A percentile compares a stretch with the other conserved stretches of the same genome.
These are phyloP conservation scores for Trypoxylus dichotomus DNA, from an alignment of 1,140 invertebrate genomes.

Conservation along the genomic window DNA sequence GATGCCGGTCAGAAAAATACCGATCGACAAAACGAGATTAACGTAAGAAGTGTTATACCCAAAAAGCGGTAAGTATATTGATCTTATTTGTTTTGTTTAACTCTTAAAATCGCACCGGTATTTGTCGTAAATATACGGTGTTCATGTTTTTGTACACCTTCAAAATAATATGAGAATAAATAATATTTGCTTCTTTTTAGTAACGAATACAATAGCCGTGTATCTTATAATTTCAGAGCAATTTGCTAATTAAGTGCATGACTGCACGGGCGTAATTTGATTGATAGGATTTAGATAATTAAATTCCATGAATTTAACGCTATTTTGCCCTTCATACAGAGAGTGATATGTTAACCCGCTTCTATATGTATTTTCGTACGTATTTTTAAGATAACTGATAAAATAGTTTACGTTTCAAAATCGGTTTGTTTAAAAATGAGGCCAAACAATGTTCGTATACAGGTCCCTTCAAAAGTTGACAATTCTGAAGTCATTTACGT, in stretches of 20 bases:
- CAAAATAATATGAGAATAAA: too few species aligned
- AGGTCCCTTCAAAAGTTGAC: not conserved
- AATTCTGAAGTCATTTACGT: too few species aligned
- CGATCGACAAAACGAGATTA: not conserved
- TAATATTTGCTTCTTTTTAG: too few species aligned
- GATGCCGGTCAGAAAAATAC: not conserved
- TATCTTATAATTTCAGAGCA: not conserved
- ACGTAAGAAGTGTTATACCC: slow-evolving; percentile 9
- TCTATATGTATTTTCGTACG: not conserved
- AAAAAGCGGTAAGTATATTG: slow-evolving; percentile 9
- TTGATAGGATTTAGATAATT: not conserved
- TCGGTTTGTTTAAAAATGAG: not conserved
- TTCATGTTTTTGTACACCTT: not conserved
- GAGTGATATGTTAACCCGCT: not conserved
- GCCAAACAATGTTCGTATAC: not conserved
- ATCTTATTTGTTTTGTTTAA: not conserved
- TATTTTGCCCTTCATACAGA: too few species aligned
- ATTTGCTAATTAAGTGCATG: not conserved
- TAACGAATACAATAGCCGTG: too few species aligned
- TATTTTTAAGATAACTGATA: not conserved
- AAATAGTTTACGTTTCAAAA: not conserved
- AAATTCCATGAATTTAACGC: not conserved
- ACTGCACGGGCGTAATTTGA: not conserved
- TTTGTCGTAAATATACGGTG: not conserved
- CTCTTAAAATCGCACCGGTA: not conserved